Evolutionary conservation across 1,140 invertebrate genomes (phyloP).

Genomic region (Cataglyphis hispanica): DNA sequence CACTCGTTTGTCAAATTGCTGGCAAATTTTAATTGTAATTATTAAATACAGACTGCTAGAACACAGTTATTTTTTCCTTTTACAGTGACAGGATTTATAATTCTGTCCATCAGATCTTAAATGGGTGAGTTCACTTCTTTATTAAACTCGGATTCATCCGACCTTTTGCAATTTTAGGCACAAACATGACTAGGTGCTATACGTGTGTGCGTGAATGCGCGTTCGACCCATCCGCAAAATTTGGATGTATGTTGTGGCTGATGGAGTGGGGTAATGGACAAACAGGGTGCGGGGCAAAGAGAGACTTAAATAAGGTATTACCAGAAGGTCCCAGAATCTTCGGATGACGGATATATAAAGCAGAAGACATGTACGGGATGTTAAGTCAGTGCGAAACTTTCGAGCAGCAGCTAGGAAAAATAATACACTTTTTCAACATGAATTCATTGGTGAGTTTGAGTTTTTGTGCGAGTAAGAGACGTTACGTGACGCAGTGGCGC

Average conservation of each 20-base stretch:
- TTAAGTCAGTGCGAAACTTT: constrained; percentile 72
- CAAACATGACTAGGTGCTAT: constrained; percentile 8
- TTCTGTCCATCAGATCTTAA: not conserved
- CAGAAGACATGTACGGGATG: constrained; percentile 54
- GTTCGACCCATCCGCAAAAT: constrained; percentile 65
- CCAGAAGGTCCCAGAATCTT: constrained; percentile 71
- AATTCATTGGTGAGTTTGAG: constrained; percentile 66
- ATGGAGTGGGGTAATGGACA: constrained; percentile 54
- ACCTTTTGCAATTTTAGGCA: constrained; percentile 47
- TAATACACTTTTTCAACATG: constrained; percentile 56
- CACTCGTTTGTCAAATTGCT: not conserved
- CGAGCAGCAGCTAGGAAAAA: constrained; percentile 24
- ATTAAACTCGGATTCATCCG: constrained; percentile 37
- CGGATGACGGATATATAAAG: constrained; percentile 76
- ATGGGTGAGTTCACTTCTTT: constrained; percentile 4
- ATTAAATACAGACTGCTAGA: not conserved
- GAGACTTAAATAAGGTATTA: constrained; percentile 68
- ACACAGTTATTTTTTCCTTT: not conserved
- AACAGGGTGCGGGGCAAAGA: constrained; percentile 1
- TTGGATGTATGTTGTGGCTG: constrained; percentile 44
- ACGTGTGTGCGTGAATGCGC: not conserved
- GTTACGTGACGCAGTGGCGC: not conserved
- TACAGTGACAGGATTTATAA: constrained; percentile 5
- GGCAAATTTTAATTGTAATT: not conserved
- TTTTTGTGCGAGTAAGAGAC: constrained; percentile 39